phyloP scores from a whole-genome alignment of 2,113 vertebrate species.

The Elgaria multicarinata region DNA sequence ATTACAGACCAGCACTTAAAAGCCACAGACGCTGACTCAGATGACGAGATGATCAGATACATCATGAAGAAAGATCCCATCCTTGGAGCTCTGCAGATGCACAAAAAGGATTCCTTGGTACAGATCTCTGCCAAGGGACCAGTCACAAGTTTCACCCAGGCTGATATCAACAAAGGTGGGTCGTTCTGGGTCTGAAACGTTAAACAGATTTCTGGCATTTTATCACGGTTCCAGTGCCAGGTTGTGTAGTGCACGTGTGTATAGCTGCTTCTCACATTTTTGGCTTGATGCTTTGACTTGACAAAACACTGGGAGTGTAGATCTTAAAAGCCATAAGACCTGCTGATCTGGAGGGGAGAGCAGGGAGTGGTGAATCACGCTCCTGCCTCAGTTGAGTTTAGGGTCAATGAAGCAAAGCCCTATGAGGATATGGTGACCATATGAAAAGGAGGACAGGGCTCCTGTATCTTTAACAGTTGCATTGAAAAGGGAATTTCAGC shows the following conservation, averaged over 20 bases:
- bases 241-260: background rate
- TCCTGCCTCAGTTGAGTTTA: background rate
- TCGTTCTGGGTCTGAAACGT: background rate
- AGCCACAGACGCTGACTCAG: slow-evolving; percentile 80
- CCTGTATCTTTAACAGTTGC: too few species aligned
- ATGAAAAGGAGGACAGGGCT: too few species aligned
- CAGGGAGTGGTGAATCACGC: background rate
- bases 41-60: slow-evolving; percentile 79
- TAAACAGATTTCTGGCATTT: background rate
- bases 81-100: slow-evolving; percentile 81
- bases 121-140: slow-evolving; percentile 84
- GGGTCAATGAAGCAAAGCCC: background rate
- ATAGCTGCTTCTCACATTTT: background rate
- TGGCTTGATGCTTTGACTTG: background rate
- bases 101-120: slow-evolving; percentile 55
- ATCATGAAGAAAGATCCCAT: slow-evolving; percentile 86
- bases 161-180: slow-evolving; percentile 90
- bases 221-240: too few species aligned
- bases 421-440: too few species aligned
- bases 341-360: background rate
- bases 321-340: background rate
- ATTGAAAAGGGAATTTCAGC: too few species aligned
- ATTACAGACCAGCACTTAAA: slow-evolving; percentile 91
- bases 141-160: slow-evolving; percentile 89
- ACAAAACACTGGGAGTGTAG: background rate